Evolutionary conservation across 2,113 vertebrate genomes (phyloP).

Genomic region (Eonycteris spelaea): DNA sequence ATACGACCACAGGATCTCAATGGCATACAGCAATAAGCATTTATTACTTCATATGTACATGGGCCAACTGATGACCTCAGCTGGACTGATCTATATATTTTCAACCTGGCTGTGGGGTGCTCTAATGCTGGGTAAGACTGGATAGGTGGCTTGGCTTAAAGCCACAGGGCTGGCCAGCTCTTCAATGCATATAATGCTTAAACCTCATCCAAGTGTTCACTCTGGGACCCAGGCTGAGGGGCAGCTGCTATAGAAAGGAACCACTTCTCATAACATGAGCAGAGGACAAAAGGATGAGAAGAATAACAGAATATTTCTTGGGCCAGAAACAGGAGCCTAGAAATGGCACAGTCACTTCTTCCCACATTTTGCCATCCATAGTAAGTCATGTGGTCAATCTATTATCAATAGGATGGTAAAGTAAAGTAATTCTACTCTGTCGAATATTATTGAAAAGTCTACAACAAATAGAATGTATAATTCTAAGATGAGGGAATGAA

Average conservation of each 20-base stretch:
- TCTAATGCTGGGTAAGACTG: background rate
- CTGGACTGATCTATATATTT: background rate
- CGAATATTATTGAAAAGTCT: background rate
- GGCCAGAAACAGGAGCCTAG: background rate
- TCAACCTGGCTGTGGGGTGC: background rate
- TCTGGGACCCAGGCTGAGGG: background rate
- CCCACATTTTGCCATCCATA: too few relatives aligned
- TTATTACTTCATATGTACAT: background rate
- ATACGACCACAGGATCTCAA: background rate
- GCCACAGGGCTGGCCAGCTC: fast-evolving
- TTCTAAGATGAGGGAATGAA: background rate
- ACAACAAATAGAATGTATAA: background rate
- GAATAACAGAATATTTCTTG: background rate
- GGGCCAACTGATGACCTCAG: too few relatives aligned
- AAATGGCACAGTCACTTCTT: background rate
- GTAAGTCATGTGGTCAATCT: background rate
- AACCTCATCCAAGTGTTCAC: background rate
- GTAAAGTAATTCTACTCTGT: background rate
- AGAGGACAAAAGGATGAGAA: background rate
- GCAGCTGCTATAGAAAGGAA: background rate
- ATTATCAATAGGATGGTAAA: background rate
- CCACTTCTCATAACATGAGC: background rate
- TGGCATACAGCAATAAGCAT: background rate
- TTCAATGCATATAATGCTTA: background rate
- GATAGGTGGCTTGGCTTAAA: background rate